phyloP scores from a whole-genome alignment of 2,888 invertebrate species.

The Latrodectus elegans region DNA sequence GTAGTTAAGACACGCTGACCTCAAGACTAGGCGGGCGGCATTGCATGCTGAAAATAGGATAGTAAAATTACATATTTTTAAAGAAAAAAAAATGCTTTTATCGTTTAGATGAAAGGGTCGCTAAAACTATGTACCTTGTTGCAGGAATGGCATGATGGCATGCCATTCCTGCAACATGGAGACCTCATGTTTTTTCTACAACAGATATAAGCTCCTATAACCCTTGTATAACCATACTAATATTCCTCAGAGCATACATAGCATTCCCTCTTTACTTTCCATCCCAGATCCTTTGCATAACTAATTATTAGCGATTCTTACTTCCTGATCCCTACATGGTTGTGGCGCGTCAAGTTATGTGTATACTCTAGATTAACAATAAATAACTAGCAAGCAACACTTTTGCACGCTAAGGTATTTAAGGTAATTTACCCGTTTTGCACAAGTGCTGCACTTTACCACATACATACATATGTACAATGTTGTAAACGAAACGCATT shows the following conservation, averaged over 20 bases:
- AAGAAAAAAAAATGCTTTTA: no score
- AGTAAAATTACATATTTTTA: no score
- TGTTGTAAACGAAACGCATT: no score
- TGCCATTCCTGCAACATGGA: conserved; percentile 71
- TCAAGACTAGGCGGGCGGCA: no score
- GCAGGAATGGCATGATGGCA: conserved; percentile 71
- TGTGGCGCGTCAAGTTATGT: conserved; percentile 42
- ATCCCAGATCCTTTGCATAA: conserved; percentile 43
- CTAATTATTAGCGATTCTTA: conserved; percentile 44
- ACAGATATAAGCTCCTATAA: conserved; percentile 49
- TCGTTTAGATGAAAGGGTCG: background rate
- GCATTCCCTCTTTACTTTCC: conserved; percentile 16
- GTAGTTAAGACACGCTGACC: no score
- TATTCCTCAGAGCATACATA: conserved; percentile 18
- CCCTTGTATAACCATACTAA: conserved; percentile 53
- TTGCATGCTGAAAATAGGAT: no score
- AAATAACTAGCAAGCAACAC: no score
- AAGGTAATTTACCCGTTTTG: no score
- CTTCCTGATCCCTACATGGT: conserved; percentile 66
- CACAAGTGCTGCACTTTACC: no score
- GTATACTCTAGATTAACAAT: no score
- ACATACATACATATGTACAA: no score
- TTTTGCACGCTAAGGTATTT: no score
- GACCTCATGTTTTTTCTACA: conserved; percentile 70
- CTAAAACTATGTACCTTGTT: conserved; percentile 69